These are phyloP conservation scores for Himalopsyche anomala DNA, from an alignment of 2,888 invertebrate genomes.

Conservation along the genomic window DNA sequence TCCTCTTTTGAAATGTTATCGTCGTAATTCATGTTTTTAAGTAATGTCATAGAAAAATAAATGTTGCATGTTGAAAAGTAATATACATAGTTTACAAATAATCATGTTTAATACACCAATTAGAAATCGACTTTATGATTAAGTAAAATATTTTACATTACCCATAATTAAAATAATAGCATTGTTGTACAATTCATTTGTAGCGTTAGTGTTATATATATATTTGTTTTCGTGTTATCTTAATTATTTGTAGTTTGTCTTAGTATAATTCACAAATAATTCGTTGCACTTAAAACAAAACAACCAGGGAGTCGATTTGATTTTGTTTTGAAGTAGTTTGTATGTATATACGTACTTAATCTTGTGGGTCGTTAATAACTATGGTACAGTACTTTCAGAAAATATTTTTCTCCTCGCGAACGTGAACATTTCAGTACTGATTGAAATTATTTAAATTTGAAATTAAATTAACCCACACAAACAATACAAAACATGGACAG, in stretches of 20 bases:
- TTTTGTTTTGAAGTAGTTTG: background rate
- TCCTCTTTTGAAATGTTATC: constrained; percentile 27
- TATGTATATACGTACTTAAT: background rate
- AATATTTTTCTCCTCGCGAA: too few relatives aligned
- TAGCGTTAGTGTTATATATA: constrained; percentile 9
- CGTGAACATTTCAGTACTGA: too few relatives aligned
- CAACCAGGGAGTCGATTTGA: background rate
- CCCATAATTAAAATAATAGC: background rate
- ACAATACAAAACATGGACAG: background rate
- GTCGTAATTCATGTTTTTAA: constrained; percentile 44
- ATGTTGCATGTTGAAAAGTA: constrained; percentile 47
- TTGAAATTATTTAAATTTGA: too few relatives aligned
- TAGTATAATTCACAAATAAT: constrained; percentile 10
- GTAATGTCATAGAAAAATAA: constrained; percentile 25
- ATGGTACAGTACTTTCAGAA: background rate
- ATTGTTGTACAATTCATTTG: constrained; percentile 51
- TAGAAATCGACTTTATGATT: constrained; percentile 35
- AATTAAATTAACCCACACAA: background rate
- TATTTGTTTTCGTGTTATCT: constrained; percentile 11
- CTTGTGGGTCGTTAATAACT: background rate
- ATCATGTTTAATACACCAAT: constrained; percentile 45
- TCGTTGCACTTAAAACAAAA: constrained; percentile 2
- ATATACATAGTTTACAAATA: constrained; percentile 7
- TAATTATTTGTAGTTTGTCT: background rate
- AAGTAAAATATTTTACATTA: background rate